These are phyloP conservation scores for Leptoteleia sp. DNA, from an alignment of 1,140 invertebrate species.

Conservation along the genomic window DNA sequence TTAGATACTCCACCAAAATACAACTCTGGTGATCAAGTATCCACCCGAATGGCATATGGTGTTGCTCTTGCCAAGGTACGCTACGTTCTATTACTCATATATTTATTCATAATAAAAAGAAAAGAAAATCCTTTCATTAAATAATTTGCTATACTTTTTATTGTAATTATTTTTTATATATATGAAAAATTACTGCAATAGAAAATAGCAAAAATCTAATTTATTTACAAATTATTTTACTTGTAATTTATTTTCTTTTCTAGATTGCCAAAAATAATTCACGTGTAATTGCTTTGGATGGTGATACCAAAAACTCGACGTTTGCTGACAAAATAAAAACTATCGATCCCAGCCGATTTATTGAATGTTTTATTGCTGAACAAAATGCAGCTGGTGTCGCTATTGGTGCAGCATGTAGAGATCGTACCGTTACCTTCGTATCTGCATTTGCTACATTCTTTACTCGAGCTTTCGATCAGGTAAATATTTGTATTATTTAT, in stretches of 20 bases:
- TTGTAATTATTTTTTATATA: no score
- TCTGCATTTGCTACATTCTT: slow-evolving; percentile 99
- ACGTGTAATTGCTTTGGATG: slow-evolving; percentile 95
- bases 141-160: no score
- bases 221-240: background rate
- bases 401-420: slow-evolving; percentile 94
- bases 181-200: no score
- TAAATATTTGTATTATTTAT: slow-evolving; percentile 70
- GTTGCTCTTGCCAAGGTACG: slow-evolving; percentile 91
- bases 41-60: slow-evolving; percentile 97
- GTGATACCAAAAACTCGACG: slow-evolving; percentile 99
- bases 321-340: slow-evolving; percentile 95
- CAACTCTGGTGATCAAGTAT: slow-evolving; percentile 89
- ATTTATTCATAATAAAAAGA: no score
- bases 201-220: no score
- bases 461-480: slow-evolving; percentile 96
- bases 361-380: slow-evolving; percentile 99
- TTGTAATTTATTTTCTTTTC: slow-evolving; percentile 24
- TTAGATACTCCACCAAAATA: slow-evolving; percentile 93
- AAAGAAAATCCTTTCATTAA: no score
- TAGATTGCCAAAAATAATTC: slow-evolving; percentile 89
- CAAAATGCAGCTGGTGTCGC: slow-evolving; percentile 98
- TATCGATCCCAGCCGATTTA: slow-evolving; percentile 88
- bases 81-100: no score
- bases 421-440: slow-evolving; percentile 94